Percentiles rank a stretch among this genome's conserved stretches.
These are phyloP conservation scores for Melinaea menophilus DNA, from an alignment of 2,888 invertebrate species.

Conservation along the genomic window DNA sequence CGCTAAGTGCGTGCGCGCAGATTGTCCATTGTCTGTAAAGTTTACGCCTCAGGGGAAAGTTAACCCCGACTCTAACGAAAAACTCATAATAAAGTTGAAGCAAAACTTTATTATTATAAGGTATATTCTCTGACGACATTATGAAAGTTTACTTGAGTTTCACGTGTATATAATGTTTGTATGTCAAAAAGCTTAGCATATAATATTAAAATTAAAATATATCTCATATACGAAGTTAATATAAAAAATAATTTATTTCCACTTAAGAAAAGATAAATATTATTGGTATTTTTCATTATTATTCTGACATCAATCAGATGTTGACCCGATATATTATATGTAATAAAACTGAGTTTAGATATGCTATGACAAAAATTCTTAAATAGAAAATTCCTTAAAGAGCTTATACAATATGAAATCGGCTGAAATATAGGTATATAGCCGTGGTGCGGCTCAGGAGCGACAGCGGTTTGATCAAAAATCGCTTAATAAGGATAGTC, in stretches of 20 bases:
- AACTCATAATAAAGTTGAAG: conserved; percentile 21
- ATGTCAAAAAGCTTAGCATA: too few relatives aligned
- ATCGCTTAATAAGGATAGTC: not conserved
- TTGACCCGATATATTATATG: conserved; percentile 4
- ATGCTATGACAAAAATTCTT: conserved; percentile 19
- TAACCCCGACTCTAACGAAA: conserved; percentile 18
- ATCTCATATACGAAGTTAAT: too few relatives aligned
- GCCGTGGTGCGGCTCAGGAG: not conserved
- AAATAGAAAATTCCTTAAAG: conserved; percentile 23
- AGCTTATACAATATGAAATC: conserved; percentile 27
- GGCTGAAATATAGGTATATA: conserved; percentile 8
- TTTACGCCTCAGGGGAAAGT: conserved; percentile 27
- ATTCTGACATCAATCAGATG: not conserved
- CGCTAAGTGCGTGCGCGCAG: conserved; percentile 51
- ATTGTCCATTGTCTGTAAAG: conserved; percentile 43
- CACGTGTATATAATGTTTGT: too few relatives aligned
- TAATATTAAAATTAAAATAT: too few relatives aligned
- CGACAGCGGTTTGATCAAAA: not conserved
- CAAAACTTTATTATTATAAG: conserved; percentile 18
- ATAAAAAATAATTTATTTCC: too few relatives aligned
- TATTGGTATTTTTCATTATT: too few relatives aligned
- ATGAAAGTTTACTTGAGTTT: conserved; percentile 1
- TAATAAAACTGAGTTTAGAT: conserved; percentile 21
- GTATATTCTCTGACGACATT: conserved; percentile 16
- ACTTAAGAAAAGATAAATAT: too few relatives aligned